Percentiles rank a stretch among this genome's conserved stretches.
Conservation (phyloP, 2,113 vertebrate genomes). For the Galbula dea region DNA sequence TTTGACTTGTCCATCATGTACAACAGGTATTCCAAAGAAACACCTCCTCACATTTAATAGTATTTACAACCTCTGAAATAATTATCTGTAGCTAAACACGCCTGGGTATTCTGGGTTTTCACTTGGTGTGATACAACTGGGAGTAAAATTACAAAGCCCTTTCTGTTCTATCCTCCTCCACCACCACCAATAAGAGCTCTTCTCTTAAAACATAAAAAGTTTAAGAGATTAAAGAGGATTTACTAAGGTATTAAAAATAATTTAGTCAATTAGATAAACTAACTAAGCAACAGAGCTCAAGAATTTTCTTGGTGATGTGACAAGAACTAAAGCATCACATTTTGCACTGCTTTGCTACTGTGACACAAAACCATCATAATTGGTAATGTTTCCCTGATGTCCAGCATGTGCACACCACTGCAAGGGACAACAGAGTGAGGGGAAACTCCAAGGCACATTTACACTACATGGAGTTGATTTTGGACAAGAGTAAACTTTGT, state of each 20-base stretch:
- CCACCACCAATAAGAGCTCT: neutral
- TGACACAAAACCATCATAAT: neutral
- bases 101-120: neutral
- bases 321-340: neutral
- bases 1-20: neutral
- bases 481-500: neutral
- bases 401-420: neutral
- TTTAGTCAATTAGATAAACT: neutral
- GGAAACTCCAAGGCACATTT: neutral
- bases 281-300: neutral
- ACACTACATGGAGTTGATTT: neutral
- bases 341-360: neutral
- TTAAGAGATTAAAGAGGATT: neutral
- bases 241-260: neutral
- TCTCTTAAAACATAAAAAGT: neutral
- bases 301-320: neutral
- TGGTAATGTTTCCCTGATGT: neutral
- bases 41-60: neutral
- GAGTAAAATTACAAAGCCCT: neutral
- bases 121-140: neutral
- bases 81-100: neutral
- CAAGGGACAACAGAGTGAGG: neutral
- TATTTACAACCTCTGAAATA: neutral
- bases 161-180: neutral
- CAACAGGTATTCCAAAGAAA: neutral